Evolutionary conservation across 2,888 invertebrate species (phyloP), one percentile per base, ranked within the genome.

Genomic region (Thalpophila matura): DNA sequence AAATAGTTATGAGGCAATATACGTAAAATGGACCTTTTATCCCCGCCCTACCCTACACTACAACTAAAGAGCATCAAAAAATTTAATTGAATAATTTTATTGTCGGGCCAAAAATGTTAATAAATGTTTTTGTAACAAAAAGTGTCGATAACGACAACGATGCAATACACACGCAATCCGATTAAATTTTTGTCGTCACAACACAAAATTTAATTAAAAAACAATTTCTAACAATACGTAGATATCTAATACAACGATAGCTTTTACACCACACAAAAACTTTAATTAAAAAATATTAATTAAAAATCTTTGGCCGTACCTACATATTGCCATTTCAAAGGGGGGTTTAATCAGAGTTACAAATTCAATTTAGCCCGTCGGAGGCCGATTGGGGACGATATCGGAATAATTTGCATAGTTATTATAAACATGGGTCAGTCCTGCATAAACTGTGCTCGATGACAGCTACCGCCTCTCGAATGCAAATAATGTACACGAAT

Each of bases 401-500:
- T 92, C 89, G 89, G 90, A 89, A 90, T 90, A 90, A 94, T 94
- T 94, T 94, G 94, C 94, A 94, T 95, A 93, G 92, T 93, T 94
- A 94, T 94, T 93, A 92, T 94, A 93, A 93, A 92, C 94, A 92
- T 87, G 91, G 93, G 91, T 92, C 93, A 92, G 86, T 87, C 88
- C 90, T 90, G 92, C 91, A 91, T 93, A 91, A 93, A 90, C 90
- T 87, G 84, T 82, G 83, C 79, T 81, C 85, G 89, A 87, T 91
- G 91, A 92, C 92, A 90, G 90, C 88, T 88, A 83, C 87, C 86
- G 86, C 87, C 89, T 90, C 89, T 86, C 84, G 78, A 86, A 91
- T 91, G 90, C 89, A 90, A 91, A 90, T 91, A 81, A 77, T 78
- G 67, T 82, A 74, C 73, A 67, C 43, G 69, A 82, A 77, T 84